Base-by-base conservation (phyloP, 2,888 invertebrate genomes). In the Leucophora obtusa region DNA sequence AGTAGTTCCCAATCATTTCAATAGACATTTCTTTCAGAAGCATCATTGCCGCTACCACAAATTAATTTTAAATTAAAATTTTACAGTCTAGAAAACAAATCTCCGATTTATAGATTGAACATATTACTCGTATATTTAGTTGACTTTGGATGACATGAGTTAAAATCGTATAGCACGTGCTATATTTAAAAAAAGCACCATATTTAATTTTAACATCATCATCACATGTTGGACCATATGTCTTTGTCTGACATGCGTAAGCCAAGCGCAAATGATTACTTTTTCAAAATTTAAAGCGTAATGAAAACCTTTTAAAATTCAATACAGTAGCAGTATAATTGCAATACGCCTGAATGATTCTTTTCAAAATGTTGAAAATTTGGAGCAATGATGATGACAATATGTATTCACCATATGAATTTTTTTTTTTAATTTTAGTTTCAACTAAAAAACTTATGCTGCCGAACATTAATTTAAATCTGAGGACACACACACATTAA, bases 191-290 rank as follows among this genome's bases (percentile, higher is more conserved):
- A 63, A 77, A 47, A 56, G 47, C 47, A 53, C 7, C 35, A 11
- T 24, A 68, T 62, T 47, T 54, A 0, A 21, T 69, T 58, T 47
- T 50, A 21, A 11, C 3, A 28, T 53, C 43, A 43, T 53, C 63
- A 69, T 77, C 83, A 83, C 79, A 83, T 83, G 81, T 82, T 82
- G 33, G 38, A 62, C 71, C 75, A 79, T 70, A 79, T 76, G 77
- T 74, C 66, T 69, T 66, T 70, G 78, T 75, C 77, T 78, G 74
- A 71, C 85, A 86, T 86, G 85, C 86, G 86, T 86, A 86, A 87
- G 86, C 87, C 86, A 87, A 86, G 87, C 87, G 87, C 86, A 87
- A 87, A 63, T 69, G 54, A 47, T 62, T 58, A 38, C 35, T 53
- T 66, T 58, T 54, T 24, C 54, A 53, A 51, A 18, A 62, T 75